Evolutionary conservation across 2,797 vertebrate species (phyloP).

Genomic region (Neosilurus hyrtlii): DNA sequence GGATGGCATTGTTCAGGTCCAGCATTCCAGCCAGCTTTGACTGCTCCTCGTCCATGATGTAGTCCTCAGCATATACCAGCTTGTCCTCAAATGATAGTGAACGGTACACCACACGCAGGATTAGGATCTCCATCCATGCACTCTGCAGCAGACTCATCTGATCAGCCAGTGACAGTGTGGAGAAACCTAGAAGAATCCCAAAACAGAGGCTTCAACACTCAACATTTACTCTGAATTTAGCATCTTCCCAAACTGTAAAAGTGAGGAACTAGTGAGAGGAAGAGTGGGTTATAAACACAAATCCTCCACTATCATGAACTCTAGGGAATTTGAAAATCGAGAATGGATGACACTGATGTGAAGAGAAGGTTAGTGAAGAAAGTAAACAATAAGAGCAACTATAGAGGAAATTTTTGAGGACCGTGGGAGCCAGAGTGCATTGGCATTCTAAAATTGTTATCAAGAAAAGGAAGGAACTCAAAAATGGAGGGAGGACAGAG

Average conservation of each 20-base stretch:
- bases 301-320: not conserved
- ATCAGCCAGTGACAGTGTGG: constrained; percentile 95
- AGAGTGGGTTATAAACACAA: not conserved
- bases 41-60: constrained; percentile 99
- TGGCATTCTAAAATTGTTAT: constrained; percentile 54
- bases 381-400: not conserved
- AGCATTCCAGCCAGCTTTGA: constrained; percentile 96
- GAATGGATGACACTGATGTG: not conserved
- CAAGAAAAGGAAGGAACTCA: constrained; percentile 8
- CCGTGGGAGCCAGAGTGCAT: constrained; percentile 36
- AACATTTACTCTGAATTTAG: not conserved
- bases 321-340: not conserved
- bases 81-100: constrained; percentile 98
- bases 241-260: not conserved
- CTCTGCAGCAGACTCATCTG: constrained; percentile 99
- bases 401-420: not conserved
- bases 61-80: constrained; percentile 98
- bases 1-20: constrained; percentile 96
- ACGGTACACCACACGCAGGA: constrained; percentile 95
- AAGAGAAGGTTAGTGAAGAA: not conserved
- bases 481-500: constrained; percentile 9
- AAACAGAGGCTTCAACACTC: not conserved
- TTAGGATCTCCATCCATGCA: constrained; percentile 99
- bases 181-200: constrained; percentile 81
- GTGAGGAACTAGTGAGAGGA: not conserved